Conservation (phyloP, 2,888 invertebrate species). For the Hedya salicella region DNA sequence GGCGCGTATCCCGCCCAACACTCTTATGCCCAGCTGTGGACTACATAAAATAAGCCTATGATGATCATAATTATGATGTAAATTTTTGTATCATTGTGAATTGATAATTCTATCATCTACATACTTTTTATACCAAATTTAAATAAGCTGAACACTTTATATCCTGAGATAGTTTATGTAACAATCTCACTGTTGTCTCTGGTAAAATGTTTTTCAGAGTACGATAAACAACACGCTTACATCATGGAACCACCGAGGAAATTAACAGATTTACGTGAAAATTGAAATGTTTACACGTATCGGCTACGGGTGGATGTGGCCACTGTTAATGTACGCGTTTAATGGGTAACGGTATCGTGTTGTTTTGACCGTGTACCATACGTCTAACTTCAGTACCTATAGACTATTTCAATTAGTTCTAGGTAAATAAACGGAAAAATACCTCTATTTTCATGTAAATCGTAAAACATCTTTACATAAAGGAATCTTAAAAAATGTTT, state of each 20-base stretch:
- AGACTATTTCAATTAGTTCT: too few relatives aligned
- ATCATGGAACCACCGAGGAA: background rate
- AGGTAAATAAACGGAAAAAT: too few relatives aligned
- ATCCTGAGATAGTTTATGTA: background rate
- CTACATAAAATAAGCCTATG: too few relatives aligned
- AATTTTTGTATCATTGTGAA: too few relatives aligned
- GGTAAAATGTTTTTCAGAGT: background rate
- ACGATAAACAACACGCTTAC: constrained; percentile 16
- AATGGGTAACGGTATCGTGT: background rate
- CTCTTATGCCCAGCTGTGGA: too few relatives aligned
- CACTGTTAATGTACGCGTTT: background rate
- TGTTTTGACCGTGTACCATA: background rate
- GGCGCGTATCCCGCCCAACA: too few relatives aligned
- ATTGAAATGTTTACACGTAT: constrained; percentile 20
- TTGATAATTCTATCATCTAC: too few relatives aligned
- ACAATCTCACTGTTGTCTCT: background rate
- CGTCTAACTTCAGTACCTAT: background rate
- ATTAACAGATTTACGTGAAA: constrained; percentile 12
- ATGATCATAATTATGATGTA: too few relatives aligned
- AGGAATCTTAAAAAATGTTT: too few relatives aligned
- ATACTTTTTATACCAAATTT: background rate
- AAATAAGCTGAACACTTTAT: background rate
- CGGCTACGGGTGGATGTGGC: background rate
- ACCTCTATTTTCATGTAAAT: too few relatives aligned
- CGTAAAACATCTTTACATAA: too few relatives aligned